Percentiles rank a stretch among this genome's conserved stretches.
These are phyloP conservation scores for Plagiodera versicolora DNA, from an alignment of 2,888 invertebrate genomes.

Conservation along the genomic window DNA sequence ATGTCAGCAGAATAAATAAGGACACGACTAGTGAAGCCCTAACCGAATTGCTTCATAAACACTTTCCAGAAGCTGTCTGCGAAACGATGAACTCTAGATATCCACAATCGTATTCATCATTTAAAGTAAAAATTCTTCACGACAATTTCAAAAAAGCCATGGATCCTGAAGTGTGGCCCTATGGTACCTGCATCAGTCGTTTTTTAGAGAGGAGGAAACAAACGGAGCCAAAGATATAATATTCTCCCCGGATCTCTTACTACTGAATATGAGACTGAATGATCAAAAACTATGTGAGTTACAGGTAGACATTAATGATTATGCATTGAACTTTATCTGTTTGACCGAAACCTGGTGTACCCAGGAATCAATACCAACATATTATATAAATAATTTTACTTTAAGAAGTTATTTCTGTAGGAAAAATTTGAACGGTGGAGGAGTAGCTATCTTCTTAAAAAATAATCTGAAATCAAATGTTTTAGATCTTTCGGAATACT, in stretches of 20 bases:
- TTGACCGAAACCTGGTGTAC: slow-evolving; percentile 3
- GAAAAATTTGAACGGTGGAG: slow-evolving; percentile 1
- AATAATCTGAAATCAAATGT: background rate
- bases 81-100: slow-evolving; percentile 6
- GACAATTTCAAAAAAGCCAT: too few relatives aligned
- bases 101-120: slow-evolving; percentile 10
- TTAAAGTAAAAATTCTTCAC: slow-evolving; percentile 1
- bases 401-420: background rate
- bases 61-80: background rate
- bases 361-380: slow-evolving; percentile 1
- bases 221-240: slow-evolving; percentile 2
- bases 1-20: slow-evolving; percentile 3
- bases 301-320: slow-evolving; percentile 5
- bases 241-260: slow-evolving; percentile 5
- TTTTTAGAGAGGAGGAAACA: slow-evolving; percentile 8
- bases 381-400: slow-evolving; percentile 1
- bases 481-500: slow-evolving; percentile 1
- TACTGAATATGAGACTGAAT: background rate
- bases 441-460: slow-evolving; percentile 5
- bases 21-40: slow-evolving; percentile 7
- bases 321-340: slow-evolving; percentile 2
- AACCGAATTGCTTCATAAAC: background rate
- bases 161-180: too few relatives aligned
- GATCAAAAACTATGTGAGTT: slow-evolving; percentile 3
- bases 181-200: too few relatives aligned